Conservation (phyloP, 2,797 vertebrate genomes). For the Austrolebias charrua region DNA sequence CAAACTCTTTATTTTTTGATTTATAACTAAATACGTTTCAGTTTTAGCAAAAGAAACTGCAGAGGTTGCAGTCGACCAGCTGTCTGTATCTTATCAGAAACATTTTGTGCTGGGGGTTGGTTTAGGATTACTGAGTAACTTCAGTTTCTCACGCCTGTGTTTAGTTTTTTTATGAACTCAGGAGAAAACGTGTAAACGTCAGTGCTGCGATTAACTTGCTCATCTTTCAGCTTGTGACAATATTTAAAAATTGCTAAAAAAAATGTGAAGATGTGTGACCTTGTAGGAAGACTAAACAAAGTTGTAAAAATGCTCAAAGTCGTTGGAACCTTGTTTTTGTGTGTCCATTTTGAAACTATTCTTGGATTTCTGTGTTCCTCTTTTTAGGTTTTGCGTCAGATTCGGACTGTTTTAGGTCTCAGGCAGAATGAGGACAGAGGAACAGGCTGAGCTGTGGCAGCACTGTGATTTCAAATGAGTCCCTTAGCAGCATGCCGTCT, state of each 20-base stretch:
- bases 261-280: not conserved
- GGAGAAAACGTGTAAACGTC: slow-evolving; percentile 11
- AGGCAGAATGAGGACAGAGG: slow-evolving; percentile 39
- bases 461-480: slow-evolving; percentile 34
- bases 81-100: slow-evolving; percentile 23
- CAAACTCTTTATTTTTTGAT: slow-evolving; percentile 18
- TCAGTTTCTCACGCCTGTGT: slow-evolving; percentile 12
- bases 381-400: slow-evolving; percentile 10
- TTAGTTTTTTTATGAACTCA: slow-evolving; percentile 1
- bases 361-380: not conserved
- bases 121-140: slow-evolving; percentile 13
- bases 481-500: slow-evolving; percentile 35
- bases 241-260: not conserved
- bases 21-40: slow-evolving; percentile 1
- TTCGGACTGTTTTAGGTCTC: slow-evolving; percentile 12
- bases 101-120: slow-evolving; percentile 14
- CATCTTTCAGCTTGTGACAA: not conserved
- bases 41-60: slow-evolving; percentile 1
- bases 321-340: not conserved
- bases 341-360: slow-evolving; percentile 1
- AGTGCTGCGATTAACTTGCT: not conserved
- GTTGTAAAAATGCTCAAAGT: not conserved
- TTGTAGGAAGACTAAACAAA: not conserved
- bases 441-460: slow-evolving; percentile 21
- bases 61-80: slow-evolving; percentile 8